phyloP scores from a whole-genome alignment of 1,140 invertebrate genomes.

The Heterodera schachtii region DNA sequence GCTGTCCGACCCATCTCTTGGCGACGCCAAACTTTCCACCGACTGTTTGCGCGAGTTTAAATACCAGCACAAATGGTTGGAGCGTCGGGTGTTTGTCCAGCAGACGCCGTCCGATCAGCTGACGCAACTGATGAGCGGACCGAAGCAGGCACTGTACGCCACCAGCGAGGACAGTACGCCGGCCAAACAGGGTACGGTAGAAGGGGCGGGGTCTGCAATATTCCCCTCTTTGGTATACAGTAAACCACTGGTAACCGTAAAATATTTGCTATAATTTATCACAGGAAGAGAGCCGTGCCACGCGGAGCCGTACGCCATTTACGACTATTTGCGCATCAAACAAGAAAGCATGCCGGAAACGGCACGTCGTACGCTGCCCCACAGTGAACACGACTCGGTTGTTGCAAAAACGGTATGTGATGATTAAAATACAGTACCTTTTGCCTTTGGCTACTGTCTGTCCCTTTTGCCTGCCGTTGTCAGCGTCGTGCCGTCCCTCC shows the following conservation, averaged over 20 bases:
- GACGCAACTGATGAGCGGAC: slow-evolving; percentile 52
- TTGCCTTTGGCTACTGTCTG: not conserved
- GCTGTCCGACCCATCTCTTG: slow-evolving; percentile 65
- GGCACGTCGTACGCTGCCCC: not conserved
- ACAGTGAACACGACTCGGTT: slow-evolving; percentile 13
- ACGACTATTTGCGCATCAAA: slow-evolving; percentile 64
- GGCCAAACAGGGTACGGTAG: slow-evolving; percentile 3
- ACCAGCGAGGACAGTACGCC: slow-evolving; percentile 12
- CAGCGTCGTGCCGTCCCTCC: not conserved
- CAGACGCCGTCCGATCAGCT: slow-evolving; percentile 65
- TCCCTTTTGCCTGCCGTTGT: not conserved
- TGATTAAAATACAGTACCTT: not conserved
- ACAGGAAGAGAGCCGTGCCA: not conserved
- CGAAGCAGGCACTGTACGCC: slow-evolving; percentile 10
- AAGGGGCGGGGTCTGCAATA: not conserved
- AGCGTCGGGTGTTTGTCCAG: slow-evolving; percentile 65
- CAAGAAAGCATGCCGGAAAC: slow-evolving; percentile 36
- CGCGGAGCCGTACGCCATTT: slow-evolving; percentile 55
- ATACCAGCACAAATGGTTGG: slow-evolving; percentile 66
- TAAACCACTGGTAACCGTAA: too few species aligned
- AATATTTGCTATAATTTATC: too few species aligned
- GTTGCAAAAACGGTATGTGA: not conserved
- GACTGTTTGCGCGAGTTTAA: slow-evolving; percentile 66
- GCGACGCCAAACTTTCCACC: slow-evolving; percentile 58
- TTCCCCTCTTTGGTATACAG: too few species aligned